These are phyloP conservation scores for Cerceris ruficornis DNA, from an alignment of 2,888 invertebrate genomes.

Conservation along the genomic window DNA sequence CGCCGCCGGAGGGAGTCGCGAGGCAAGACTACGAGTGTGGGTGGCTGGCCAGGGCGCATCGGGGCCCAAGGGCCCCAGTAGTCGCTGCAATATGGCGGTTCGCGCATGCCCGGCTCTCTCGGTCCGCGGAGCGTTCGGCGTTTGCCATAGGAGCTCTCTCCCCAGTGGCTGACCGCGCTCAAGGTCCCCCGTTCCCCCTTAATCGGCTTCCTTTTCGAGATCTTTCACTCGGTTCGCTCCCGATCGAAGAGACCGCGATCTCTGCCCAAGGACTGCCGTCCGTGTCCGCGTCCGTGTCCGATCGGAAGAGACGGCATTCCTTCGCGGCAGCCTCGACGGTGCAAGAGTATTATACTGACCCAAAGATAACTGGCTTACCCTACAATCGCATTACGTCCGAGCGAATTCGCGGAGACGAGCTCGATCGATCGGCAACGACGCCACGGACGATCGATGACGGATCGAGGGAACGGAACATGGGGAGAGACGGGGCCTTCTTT, in stretches of 20 bases:
- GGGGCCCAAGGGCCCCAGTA: constrained; percentile 44
- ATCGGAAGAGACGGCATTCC: constrained; percentile 65
- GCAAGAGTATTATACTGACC: constrained; percentile 72
- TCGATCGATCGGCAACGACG: not conserved
- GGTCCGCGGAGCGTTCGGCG: constrained; percentile 24
- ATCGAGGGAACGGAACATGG: too few relatives aligned
- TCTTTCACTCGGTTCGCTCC: constrained; percentile 73
- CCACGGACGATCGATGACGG: not conserved
- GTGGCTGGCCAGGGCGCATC: constrained; percentile 49
- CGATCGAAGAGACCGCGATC: constrained; percentile 70
- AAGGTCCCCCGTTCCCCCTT: constrained; percentile 77
- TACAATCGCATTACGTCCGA: constrained; percentile 24
- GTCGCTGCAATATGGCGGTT: constrained; percentile 73
- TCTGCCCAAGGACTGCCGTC: constrained; percentile 38
- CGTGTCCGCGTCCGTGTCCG: constrained; percentile 25
- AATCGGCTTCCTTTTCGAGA: constrained; percentile 78
- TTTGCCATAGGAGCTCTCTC: constrained; percentile 34
- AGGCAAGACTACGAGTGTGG: constrained; percentile 37
- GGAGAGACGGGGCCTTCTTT: too few relatives aligned
- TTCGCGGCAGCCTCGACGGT: constrained; percentile 39
- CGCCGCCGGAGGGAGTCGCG: not conserved
- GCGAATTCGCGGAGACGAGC: not conserved
- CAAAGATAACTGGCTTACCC: constrained; percentile 68
- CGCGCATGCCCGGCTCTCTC: constrained; percentile 39
- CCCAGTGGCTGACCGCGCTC: constrained; percentile 80